These are phyloP conservation scores for Zaprionus capensis DNA, from an alignment of 1,140 invertebrate genomes.

Conservation along the genomic window DNA sequence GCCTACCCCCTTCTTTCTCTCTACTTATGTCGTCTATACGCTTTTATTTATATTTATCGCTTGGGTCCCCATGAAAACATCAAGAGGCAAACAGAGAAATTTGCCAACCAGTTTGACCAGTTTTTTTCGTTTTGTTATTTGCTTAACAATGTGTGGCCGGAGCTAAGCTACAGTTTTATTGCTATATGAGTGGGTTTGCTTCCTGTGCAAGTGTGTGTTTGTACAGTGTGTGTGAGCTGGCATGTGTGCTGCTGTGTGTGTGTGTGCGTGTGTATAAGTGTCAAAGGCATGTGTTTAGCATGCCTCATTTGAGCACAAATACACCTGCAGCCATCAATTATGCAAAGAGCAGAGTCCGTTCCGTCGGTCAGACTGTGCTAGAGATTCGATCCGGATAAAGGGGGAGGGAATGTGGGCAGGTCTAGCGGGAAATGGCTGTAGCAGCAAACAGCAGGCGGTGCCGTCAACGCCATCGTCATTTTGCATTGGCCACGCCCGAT, in stretches of 20 bases:
- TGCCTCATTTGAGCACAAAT: slow-evolving; percentile 80
- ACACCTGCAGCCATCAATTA: slow-evolving; percentile 83
- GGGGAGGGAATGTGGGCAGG: neutral
- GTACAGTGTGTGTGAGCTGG: neutral
- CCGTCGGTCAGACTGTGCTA: neutral
- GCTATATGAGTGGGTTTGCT: slow-evolving; percentile 43
- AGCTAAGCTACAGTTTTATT: slow-evolving; percentile 38
- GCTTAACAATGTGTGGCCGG: slow-evolving; percentile 32
- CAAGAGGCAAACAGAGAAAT: slow-evolving; percentile 40
- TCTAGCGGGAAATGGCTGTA: neutral
- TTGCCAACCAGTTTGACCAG: slow-evolving; percentile 37
- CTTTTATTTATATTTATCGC: slow-evolving; percentile 59
- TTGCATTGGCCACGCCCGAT: slow-evolving; percentile 31
- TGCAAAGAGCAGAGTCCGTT: slow-evolving; percentile 66
- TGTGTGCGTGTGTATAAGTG: slow-evolving; percentile 62
- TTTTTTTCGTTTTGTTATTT: slow-evolving; percentile 45
- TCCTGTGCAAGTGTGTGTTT: slow-evolving; percentile 6
- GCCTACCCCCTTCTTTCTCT: neutral
- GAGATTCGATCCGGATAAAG: slow-evolving; percentile 1
- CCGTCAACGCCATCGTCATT: slow-evolving; percentile 44
- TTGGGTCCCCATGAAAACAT: slow-evolving; percentile 29
- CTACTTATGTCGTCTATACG: slow-evolving; percentile 44
- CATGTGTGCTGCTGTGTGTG: neutral
- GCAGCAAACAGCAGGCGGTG: slow-evolving; percentile 24
- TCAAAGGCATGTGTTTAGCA: slow-evolving; percentile 82